Base-by-base conservation (phyloP, 1,140 invertebrate genomes). In the Drosophila obscura region DNA sequence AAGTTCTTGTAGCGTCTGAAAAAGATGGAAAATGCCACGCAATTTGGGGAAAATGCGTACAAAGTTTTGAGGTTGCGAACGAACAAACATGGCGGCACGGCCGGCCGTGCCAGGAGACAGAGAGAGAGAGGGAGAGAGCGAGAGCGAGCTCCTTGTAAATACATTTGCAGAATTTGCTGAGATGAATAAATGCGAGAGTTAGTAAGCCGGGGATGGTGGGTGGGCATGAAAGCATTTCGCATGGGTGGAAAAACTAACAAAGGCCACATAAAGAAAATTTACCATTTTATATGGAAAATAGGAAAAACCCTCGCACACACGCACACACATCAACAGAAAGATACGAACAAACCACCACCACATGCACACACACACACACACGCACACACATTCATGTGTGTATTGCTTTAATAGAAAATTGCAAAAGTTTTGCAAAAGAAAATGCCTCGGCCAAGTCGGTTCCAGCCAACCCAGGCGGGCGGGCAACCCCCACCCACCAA, bases 331-430 rank as follows among this genome's bases (percentile, higher is more conserved):
- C 19, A 19, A 66, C 55, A 64, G 28, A 76, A n/a, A 79, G 60
- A 87, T 46, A 68, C 67, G 68, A 50, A 73, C 73, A 78, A 73
- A 83, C 73, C 49, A 80, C 62, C 72, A 73, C 73, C 73, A 59
- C 26, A 5, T 16, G 8, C 26, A 59, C 50, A 61, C 48, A 43
- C 39, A 52, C 64, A 67, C 11, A 65, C n/a, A 61, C 49, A 43
- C 39, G 62, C 43, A 58, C 16, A 56, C 55, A 56, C 51, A 61
- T 65, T 35, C 64, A 77, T 63, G 79, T 88, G 76, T 88, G 83
- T 88, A 88, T 88, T 88, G 83, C 83, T 88, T 88, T 88, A 88
- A 88, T 88, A 88, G 83, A 88, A 88, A 88, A 88, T 88, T 88
- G 83, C 83, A 88, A 88, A 88, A 88, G 79, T 88, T 88, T 88